Base-by-base conservation (phyloP, 2,888 invertebrate species). In the Brachyptera putata region DNA sequence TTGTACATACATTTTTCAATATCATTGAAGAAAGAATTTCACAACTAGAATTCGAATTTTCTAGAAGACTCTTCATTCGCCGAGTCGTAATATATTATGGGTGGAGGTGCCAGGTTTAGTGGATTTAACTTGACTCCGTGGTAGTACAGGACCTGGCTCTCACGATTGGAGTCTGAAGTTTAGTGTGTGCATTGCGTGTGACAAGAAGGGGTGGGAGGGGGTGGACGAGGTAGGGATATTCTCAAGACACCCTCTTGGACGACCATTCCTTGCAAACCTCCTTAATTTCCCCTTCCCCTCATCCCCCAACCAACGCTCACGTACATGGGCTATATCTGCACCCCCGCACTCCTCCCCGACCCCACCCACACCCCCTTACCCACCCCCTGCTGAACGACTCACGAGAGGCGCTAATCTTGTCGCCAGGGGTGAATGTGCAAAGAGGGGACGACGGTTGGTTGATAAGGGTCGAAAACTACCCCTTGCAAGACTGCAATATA, bases 391-490 rank as follows among this genome's bases (percentile, higher is more conserved):
- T 13, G 46, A 24, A 21, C 22, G 18, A 24, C 46, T 41, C 21
- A 14, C 13, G 49, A 22, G 36, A 53, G 53, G 53, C 34, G 53
- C 53, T 53, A 53, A 53, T 53, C 53, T 53, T 36, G 26, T 50
- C 49, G 49, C 49, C 5, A 9, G n/a, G 26, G 11, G 49, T 13
- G 53, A 53, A 30, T 34, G 9, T 14, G 36, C 53, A 21, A 21
- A 22, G 34, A 36, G 53, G 53, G 21, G 21, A 16, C 22, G 46
- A n/a, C 21, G 46, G 46, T 41, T 41, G 46, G 21, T 46, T 46
- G 46, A 46, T 46, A 46, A 46, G 46, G 46, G 46, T 46, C 46
- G 46, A 46, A 41, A 53, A 53, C 53, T 53, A 53, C 53, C 53
- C 53, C 53, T 48, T 24, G 18, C 22, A 48, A 13, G 14, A 22